phyloP scores from a whole-genome alignment of 2,797 vertebrate genomes.

The Yasuhikotakia modesta region DNA sequence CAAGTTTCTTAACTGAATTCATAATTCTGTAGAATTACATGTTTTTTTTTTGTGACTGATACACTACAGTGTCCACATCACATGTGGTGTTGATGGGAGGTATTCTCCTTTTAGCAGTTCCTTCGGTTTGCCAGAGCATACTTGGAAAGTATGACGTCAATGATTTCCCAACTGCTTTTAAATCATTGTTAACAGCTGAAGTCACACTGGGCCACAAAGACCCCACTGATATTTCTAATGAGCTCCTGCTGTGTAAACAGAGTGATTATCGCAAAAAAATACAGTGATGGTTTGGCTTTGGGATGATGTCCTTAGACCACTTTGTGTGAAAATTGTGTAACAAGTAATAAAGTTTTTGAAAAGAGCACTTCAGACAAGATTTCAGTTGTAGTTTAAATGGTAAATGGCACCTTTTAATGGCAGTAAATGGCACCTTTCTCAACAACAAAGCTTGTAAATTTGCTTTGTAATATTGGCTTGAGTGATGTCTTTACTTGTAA shows the following conservation, averaged over 20 bases:
- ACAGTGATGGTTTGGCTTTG: background rate
- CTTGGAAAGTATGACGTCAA: conserved; percentile 37
- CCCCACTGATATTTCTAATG: conserved; percentile 33
- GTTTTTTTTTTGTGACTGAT: conserved; percentile 5
- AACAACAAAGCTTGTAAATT: background rate
- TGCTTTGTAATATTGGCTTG: background rate
- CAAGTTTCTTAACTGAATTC: conserved; percentile 12
- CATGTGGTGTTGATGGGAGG: background rate
- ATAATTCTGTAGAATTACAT: conserved; percentile 11
- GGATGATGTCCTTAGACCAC: background rate
- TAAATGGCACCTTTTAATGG: background rate
- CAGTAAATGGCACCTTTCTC: background rate
- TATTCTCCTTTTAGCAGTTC: conserved; percentile 22
- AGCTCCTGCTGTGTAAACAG: conserved; percentile 33
- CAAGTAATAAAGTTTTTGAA: background rate
- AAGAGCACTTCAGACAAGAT: background rate
- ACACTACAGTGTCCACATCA: background rate
- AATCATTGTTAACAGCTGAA: conserved; percentile 32
- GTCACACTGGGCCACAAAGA: conserved; percentile 18
- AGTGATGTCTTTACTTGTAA: background rate
- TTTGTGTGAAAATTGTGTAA: background rate
- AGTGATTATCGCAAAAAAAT: conserved; percentile 13
- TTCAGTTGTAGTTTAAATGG: background rate
- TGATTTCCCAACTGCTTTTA: conserved; percentile 29
- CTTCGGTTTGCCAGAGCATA: background rate